Conservation (phyloP, 2,113 vertebrate genomes). For the Pituophis catenifer region DNA sequence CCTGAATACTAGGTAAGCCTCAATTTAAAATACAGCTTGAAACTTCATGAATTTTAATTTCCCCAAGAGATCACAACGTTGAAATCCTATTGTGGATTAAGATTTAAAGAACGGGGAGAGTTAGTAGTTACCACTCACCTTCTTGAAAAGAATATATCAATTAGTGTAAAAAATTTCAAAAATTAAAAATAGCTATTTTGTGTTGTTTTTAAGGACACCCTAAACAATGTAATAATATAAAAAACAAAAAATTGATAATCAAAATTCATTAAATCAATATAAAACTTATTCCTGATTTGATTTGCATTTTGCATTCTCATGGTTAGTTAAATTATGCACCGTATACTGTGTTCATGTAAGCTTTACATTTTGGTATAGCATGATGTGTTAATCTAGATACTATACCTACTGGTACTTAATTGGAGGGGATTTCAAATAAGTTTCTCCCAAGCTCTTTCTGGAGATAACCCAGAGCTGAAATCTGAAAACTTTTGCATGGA, state of each 20-base stretch:
- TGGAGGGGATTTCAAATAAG: neutral
- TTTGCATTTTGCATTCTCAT: neutral
- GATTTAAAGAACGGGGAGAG: neutral
- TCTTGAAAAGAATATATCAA: neutral
- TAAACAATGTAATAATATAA: neutral
- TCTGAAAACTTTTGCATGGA: neutral
- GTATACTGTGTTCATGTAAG: neutral
- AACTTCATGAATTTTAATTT: neutral
- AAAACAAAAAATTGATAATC: neutral
- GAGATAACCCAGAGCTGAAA: neutral
- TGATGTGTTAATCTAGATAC: neutral
- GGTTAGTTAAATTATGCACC: neutral
- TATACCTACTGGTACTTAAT: neutral
- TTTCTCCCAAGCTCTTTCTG: neutral
- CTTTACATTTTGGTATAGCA: neutral
- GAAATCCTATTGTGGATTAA: neutral
- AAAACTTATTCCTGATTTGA: neutral
- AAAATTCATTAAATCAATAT: neutral
- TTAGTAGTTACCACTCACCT: neutral
- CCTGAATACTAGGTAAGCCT: neutral
- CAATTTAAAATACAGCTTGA: neutral
- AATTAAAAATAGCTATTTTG: neutral
- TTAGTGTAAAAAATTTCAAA: neutral
- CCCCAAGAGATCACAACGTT: neutral
- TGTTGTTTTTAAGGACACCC: neutral